Conservation (phyloP, 2,888 invertebrate genomes). For the Elaeidobius kamerunicus region DNA sequence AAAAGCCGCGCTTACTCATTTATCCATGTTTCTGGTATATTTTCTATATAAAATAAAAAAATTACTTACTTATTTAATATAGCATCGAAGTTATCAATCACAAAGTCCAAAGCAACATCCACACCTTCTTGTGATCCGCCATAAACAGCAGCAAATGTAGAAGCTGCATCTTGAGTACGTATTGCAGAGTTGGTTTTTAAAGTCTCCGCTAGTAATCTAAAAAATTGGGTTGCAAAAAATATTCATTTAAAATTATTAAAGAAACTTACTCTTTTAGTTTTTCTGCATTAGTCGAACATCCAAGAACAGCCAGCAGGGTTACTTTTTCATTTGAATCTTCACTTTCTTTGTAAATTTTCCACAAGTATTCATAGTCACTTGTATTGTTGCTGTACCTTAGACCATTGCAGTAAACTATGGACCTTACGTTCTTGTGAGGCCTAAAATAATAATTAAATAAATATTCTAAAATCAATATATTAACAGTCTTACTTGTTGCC, state of each 20-base stretch:
- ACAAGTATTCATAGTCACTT: constrained; percentile 63
- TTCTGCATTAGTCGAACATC: constrained; percentile 59
- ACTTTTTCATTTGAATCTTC: constrained; percentile 68
- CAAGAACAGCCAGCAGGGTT: constrained; percentile 62
- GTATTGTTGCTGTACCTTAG: constrained; percentile 57
- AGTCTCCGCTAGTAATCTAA: constrained; percentile 37
- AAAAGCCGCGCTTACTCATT: neutral
- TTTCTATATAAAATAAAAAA: neutral
- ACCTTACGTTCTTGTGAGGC: constrained; percentile 62
- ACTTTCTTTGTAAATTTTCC: constrained; percentile 52
- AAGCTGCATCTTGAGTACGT: constrained; percentile 50
- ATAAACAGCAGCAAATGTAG: constrained; percentile 52
- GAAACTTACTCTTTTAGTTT: constrained; percentile 54
- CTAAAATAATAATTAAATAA: constrained; percentile 40
- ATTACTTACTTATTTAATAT: constrained; percentile 12
- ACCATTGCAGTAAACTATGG: constrained; percentile 72
- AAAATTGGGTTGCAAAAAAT: neutral
- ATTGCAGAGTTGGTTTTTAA: constrained; percentile 42
- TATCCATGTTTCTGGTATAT: too few relatives aligned
- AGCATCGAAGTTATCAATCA: constrained; percentile 45
- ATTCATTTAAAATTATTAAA: neutral
- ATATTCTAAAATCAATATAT: neutral
- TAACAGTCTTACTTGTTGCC: constrained; percentile 3
- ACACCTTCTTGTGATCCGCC: constrained; percentile 53
- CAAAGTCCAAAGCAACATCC: constrained; percentile 52